These are phyloP conservation scores for Rousettus leschenaultii DNA, from an alignment of 2,113 vertebrate species.

Conservation along the genomic window DNA sequence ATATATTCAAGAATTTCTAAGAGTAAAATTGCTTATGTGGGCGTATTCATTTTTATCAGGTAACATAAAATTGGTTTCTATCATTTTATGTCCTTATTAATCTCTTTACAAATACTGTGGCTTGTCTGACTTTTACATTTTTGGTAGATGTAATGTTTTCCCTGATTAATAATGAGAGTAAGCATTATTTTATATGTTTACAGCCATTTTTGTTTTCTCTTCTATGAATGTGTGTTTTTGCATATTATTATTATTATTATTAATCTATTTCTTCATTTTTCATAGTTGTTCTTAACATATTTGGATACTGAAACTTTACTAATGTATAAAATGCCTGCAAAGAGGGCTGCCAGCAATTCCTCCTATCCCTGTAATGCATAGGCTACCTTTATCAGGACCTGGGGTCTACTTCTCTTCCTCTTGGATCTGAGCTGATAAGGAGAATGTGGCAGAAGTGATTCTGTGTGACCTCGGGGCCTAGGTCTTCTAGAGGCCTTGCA, in stretches of 20 bases:
- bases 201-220: neutral
- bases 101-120: neutral
- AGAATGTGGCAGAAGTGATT: neutral
- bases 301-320: neutral
- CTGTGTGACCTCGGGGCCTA: neutral
- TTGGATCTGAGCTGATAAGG: neutral
- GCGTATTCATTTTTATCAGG: neutral
- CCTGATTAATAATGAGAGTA: neutral
- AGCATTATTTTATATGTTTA: neutral
- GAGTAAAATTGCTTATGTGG: neutral
- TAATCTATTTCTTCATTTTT: neutral
- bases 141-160: slow-evolving; percentile 12
- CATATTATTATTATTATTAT: neutral
- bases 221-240: neutral
- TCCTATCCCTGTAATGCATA: neutral
- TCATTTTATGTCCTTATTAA: neutral
- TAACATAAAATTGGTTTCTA: neutral
- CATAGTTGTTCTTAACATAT: neutral
- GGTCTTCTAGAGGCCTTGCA: neutral
- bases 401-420: neutral
- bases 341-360: neutral
- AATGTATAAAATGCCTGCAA: neutral
- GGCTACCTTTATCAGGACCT: neutral
- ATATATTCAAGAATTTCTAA: neutral
- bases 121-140: slow-evolving; percentile 7